Base-by-base conservation (phyloP, 2,113 vertebrate genomes). In the Amia ocellicauda region DNA sequence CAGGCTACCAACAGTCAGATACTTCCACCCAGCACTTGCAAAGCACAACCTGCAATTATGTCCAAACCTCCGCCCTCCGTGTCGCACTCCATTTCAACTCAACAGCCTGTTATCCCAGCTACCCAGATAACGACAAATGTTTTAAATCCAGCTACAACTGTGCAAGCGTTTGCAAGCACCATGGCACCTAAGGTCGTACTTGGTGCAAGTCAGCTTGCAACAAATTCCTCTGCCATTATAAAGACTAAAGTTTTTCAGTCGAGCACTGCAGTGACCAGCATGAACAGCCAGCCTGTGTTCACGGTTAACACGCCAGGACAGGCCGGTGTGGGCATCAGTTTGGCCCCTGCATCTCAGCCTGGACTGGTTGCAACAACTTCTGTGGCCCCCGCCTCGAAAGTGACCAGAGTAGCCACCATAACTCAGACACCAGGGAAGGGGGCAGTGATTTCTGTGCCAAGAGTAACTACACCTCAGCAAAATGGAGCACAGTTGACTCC, bases 401-500 rank as follows among this genome's bases (percentile, higher is more conserved):
- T 65, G 41, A 64, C 72, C 17, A 47, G 60, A 23, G 51, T 76
- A 16, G 50, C 68, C 62, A 59, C 51, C 3, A 36, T 81, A 7
- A 17, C 70, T 41, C 62, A 81, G 2, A 60, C 75, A 2, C 66
- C 83, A 1, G 78, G 79, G 20, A 78, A 76, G 64, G 83, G 77
- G 0, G 26, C 85, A 74, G 58, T 84, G 40, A 75, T 82, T 58
- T 54, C 81, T 10, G 71, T 86, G 2, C 84, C 85, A 0, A 71
- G 78, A 74, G 51, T 84, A 52, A 62, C 86, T 0, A 61, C 79
- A 14, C 69, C 87, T 4, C 86, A 80, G 61, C 61, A 84, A 0
- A 77, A 80, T 24, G 43, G 77, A 0, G 70, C 89, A 64, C 61
- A 78, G 3, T 83, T 83, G 50, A 63, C 79, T 8, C 74, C 85